Evolutionary conservation across 1,140 invertebrate genomes (phyloP), one percentile per base, ranked within the genome.

Genomic region (Drosophila obscura): DNA sequence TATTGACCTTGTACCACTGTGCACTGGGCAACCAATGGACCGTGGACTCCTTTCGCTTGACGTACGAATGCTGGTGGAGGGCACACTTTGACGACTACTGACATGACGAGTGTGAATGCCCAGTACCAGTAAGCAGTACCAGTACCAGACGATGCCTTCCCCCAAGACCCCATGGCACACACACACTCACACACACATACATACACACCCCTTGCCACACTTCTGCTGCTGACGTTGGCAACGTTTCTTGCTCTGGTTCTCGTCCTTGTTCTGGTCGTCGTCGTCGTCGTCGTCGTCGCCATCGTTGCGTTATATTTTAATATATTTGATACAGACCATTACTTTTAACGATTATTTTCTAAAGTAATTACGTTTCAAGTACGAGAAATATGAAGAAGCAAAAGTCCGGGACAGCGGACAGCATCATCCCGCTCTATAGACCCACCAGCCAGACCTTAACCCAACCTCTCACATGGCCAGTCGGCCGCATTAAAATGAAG

Each of bases 341-440:
- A 90, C 83, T 90, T 90, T 90, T 90, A 90, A 90, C 88, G 88
- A 84, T 90, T 90, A 90, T 90, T 90, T 90, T 90, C 88, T 88
- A 90, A 90, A 90, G 88, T 90, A 90, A 90, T 90, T 90, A 90
- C 88, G 83, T 90, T 90, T 83, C 84, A 88, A 88, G 83, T 88
- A 90, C 81, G 87, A 39, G 35, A 90, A 90, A 90, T 90, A 90
- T 90, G 87, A 90, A 90, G 76, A 88, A 68, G 84, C 79, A 65
- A 73, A 66, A 55, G 45, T 4, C 35, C 35, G 11, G 71, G 53
- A 15, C 52, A 72, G 41, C 57, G 48, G 53, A 46, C 75, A 65
- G 44, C 11, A 31, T 31, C 55, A 66, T 49, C 63, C 63, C 55
- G 31, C 13, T 45, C 31, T 24, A 15, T 19, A 19, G 19, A 19